Evolutionary conservation across 1,140 invertebrate species (phyloP).

Genomic region (Ooceraea biroi): DNA sequence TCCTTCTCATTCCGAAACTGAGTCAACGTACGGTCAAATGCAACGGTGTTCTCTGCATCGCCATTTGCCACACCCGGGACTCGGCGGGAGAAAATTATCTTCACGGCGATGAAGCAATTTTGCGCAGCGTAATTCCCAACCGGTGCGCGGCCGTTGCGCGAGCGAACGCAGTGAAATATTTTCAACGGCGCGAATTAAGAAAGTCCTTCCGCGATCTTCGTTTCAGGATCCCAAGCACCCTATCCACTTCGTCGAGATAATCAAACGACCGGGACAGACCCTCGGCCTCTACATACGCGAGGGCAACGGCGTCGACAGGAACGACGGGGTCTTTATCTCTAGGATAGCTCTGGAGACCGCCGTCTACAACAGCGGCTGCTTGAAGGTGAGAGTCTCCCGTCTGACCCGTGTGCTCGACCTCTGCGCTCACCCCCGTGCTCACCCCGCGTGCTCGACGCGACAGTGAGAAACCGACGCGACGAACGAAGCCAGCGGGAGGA

Average conservation of each 20-base stretch:
- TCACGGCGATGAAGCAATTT: slow-evolving; percentile 52
- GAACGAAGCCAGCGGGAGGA: slow-evolving; percentile 1
- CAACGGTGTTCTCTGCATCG: slow-evolving; percentile 5
- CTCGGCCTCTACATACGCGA: slow-evolving; percentile 99
- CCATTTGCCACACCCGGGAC: not conserved
- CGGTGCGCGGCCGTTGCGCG: too few relatives aligned
- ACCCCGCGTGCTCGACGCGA: not conserved
- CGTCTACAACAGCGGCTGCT: slow-evolving; percentile 97
- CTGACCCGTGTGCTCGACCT: too few relatives aligned
- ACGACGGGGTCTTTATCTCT: slow-evolving; percentile 99
- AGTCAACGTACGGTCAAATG: not conserved
- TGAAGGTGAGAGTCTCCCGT: slow-evolving; percentile 88
- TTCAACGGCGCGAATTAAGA: slow-evolving; percentile 28
- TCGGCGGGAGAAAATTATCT: slow-evolving; percentile 40
- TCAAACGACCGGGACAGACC: slow-evolving; percentile 99
- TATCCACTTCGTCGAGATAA: slow-evolving; percentile 98
- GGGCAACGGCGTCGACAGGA: slow-evolving; percentile 96
- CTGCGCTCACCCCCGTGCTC: not conserved
- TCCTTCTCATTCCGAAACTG: not conserved
- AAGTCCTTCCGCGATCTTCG: slow-evolving; percentile 56
- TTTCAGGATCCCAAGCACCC: slow-evolving; percentile 92
- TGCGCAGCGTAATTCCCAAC: slow-evolving; percentile 24
- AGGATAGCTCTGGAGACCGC: slow-evolving; percentile 98
- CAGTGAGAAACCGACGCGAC: slow-evolving; percentile 25
- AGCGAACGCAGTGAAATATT: slow-evolving; percentile 32